Base-by-base conservation (phyloP, 2,113 vertebrate species). In the Alligator mississippiensis region DNA sequence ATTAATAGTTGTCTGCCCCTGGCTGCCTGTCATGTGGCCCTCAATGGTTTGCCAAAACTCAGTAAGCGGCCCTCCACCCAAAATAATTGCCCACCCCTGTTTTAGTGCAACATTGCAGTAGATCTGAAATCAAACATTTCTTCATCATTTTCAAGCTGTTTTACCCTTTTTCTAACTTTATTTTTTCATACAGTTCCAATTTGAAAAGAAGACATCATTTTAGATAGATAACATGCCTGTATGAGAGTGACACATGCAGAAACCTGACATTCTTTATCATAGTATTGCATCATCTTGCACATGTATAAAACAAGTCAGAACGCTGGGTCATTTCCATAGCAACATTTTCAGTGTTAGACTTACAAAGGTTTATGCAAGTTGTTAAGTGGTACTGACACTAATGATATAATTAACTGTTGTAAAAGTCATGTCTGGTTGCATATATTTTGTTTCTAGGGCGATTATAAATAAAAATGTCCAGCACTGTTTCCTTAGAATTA, bases 361-460 rank as follows among this genome's bases (percentile, higher is more conserved):
- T 3, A 59, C 57, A 66, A 78, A 92, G 83, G 94, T 86, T 55
- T 62, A 12, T 54, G 70, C 72, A 77, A 30, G 30, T 77, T 11
- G 89, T 82, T 84, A 89, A 92, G 93, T 15, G 90, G 76, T 61
- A 30, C 82, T 90, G 95, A 77, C 94, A 96, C 85, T 97, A 97
- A 96, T 96, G 95, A 93, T 28, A 85, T 88, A 95, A 97, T 97
- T 97, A 97, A 87, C 95, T 68, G 88, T 88, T 94, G 76, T 96
- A 94, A 95, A 94, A 96, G 95, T 93, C 96, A 54, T 85, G 55
- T 68, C 96, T 96, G 92, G 94, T 82, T 92, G 85, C 87, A 92
- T 89, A 82, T 85, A 72, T 93, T 95, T 95, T 95, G 97, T 97
- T 93, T 97, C 97, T 95, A 95, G 93, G 97, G 96, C 92, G 95